Base-by-base conservation (phyloP, 2,888 invertebrate genomes). In the Marronus borbonicus region DNA sequence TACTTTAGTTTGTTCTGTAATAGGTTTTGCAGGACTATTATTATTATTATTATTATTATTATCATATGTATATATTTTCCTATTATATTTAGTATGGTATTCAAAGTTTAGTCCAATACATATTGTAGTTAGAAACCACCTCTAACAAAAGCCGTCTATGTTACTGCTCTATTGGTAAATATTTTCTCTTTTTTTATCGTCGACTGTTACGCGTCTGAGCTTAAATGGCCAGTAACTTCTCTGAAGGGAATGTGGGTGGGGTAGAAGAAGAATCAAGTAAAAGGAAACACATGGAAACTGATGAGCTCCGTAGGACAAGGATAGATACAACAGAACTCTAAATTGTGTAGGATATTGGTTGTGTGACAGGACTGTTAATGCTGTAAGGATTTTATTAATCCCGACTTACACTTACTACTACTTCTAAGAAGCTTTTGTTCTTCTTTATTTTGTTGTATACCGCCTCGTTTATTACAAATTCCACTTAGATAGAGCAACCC, bases 341-440 rank as follows among this genome's bases (percentile, higher is more conserved):
- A 77, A 77, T 77, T 80, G 80, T 77, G 78, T 77, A 69, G 76
- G 79, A 80, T 81, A 81, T 81, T 81, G 80, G 76, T 77, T 80
- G 80, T 80, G 80, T 80, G 81, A 79, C 80, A 79, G 75, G 81
- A 81, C 81, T 81, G 79, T 80, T 81, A 81, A 81, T 81, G 80
- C 76, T 24, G 68, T 77, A 77, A 69, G 77, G 78, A 79, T 81
- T 80, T 81, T 81, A 81, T 81, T 81, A 81, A 81, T 81, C 81
- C 76, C 52, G 50, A 39, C 39, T 50, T 68, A 68, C 28, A 50
- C 49, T 68, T 68, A 68, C 50, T 68, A 50, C 68, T 68, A 50
- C 68, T 68, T 50, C 14, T 68, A 68, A 68, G 50, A 31, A 68
- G 68, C 68, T 49, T 68, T 52, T 24, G 20, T 68, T 68, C 50